Base-by-base conservation (phyloP, 92 coral and sea anemone species). In the Pocillopora meandrina region DNA sequence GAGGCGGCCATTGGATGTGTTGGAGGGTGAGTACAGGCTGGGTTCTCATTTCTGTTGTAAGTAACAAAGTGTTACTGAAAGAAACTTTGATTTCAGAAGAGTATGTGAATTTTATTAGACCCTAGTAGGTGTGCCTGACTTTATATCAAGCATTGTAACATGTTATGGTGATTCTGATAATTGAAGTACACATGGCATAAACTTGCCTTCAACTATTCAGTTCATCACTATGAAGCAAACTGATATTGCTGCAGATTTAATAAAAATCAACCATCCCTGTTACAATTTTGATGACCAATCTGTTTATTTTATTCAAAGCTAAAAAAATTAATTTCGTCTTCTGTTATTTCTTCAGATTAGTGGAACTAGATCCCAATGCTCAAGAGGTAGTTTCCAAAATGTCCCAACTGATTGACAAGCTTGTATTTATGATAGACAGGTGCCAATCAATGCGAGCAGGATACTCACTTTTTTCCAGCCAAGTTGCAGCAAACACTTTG, bases 1-100 rank as follows among this genome's bases (percentile, higher is more conserved):
- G 92, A 92, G 65, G 84, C 78, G 34, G 92, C 95, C 73, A 79
- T 88, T 70, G 98, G 98, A 56, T 92, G 95, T 79, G 79, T 90
- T 76, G 95, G 90, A 70, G 92, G 91, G 98, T 94, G 78, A 75
- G 97, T 80, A 55, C 72, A 26, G 61, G 31, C 31, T 63, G 19
- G 19, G 12, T 1, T 3, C 4, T 63, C 23, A 42, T 42, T 42
- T 42, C 52, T 42, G 52, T 42, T 42, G 5, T 42, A 42, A 1
- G 52, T 42, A 42, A 42, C 52, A 42, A 42, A 42, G 52, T 42
- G 52, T 42, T 42, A 42, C 4, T 42, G 52, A 42, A 42, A 42
- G 5, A 42, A 42, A 42, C 52, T 42, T 42, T 42, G 52, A 42
- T 42, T 42, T 3, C 52, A 3, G 52, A 42, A 42, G 52, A 42